Evolutionary conservation across 2,797 vertebrate species (phyloP).

Genomic region (Acipenser transmontanus): DNA sequence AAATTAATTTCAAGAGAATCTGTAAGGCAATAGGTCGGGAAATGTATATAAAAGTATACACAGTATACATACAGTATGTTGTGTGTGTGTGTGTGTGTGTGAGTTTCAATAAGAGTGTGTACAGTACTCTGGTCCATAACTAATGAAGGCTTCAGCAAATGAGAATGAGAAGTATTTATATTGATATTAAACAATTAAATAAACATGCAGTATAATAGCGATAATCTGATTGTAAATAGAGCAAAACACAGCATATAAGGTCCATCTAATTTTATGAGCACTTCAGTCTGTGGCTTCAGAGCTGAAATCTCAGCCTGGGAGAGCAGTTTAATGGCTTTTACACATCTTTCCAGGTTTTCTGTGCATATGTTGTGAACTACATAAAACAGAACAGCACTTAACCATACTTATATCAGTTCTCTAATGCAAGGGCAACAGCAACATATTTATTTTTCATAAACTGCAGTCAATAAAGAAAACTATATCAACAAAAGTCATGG

Average conservation of each 20-base stretch:
- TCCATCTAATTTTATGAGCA: not conserved
- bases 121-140: not conserved
- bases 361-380: no score
- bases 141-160: not conserved
- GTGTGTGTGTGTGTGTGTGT: not conserved
- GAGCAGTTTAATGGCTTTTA: no score
- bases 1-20: slow-evolving; percentile 1
- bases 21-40: not conserved
- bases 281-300: not conserved
- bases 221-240: not conserved
- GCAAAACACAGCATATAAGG: no score
- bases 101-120: not conserved
- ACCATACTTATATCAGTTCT: no score
- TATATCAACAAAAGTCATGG: no score
- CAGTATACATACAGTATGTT: not conserved
- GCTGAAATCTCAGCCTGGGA: no score
- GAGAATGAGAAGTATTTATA: not conserved
- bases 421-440: no score
- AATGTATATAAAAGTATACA: not conserved
- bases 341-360: no score
- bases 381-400: no score
- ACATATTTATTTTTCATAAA: no score
- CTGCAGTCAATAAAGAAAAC: no score
- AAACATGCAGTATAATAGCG: not conserved
- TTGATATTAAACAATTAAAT: not conserved